Evolutionary conservation across 2,888 invertebrate species (phyloP).

Genomic region (Cerastis rubricosa): DNA sequence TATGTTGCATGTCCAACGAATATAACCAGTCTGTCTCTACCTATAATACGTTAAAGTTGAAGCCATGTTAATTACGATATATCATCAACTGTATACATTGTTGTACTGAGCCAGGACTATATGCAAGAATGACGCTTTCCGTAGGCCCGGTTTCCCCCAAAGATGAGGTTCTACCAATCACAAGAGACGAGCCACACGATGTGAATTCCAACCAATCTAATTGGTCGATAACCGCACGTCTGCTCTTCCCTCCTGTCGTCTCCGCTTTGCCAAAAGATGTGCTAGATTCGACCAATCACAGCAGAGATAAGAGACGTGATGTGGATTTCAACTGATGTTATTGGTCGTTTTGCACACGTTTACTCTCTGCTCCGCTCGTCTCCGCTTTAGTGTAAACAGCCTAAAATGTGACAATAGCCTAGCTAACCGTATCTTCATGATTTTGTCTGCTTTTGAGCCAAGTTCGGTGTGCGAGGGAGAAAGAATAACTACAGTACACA

Average conservation of each 20-base stretch:
- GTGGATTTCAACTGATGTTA: background rate
- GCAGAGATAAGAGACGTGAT: background rate
- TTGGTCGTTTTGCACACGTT: background rate
- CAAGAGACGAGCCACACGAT: background rate
- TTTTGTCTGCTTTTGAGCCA: background rate
- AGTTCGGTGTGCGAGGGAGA: background rate
- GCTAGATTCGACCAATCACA: background rate
- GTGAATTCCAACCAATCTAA: background rate
- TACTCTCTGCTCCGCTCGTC: background rate
- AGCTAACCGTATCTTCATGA: background rate
- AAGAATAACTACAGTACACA: background rate
- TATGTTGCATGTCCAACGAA: slow-evolving; percentile 30
- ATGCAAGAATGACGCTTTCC: slow-evolving; percentile 1
- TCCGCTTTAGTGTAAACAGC: background rate
- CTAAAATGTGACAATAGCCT: background rate
- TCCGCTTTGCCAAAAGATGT: background rate
- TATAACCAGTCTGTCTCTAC: slow-evolving; percentile 32
- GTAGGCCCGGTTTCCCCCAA: background rate
- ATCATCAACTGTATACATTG: slow-evolving; percentile 8
- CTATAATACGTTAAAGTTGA: slow-evolving; percentile 30
- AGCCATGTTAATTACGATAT: slow-evolving; percentile 40
- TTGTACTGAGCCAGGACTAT: slow-evolving; percentile 7
- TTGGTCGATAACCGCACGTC: background rate
- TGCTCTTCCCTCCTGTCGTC: background rate
- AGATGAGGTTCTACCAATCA: background rate